phyloP scores from a whole-genome alignment of 2,797 vertebrate genomes.

The Acanthopagrus latus region DNA sequence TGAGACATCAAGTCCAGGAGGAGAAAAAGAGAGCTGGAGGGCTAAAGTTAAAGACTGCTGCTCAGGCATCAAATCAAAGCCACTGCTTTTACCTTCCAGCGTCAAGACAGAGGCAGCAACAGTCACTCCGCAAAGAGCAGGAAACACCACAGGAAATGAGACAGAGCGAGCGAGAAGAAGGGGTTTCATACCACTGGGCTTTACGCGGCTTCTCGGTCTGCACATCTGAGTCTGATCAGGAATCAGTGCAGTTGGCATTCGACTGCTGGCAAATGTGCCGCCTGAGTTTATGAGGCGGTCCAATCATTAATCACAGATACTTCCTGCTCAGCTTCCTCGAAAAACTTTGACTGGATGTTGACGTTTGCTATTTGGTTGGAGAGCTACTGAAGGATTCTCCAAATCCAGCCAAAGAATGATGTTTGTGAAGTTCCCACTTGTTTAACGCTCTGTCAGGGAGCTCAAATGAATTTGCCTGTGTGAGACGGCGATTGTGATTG shows the following conservation, averaged over 20 bases:
- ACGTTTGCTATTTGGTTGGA: slow-evolving; percentile 30
- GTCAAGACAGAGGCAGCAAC: slow-evolving; percentile 45
- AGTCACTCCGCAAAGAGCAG: slow-evolving; percentile 57
- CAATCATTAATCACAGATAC: slow-evolving; percentile 69
- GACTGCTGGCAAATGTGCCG: slow-evolving; percentile 45
- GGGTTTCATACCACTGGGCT: slow-evolving; percentile 37
- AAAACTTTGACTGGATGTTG: slow-evolving; percentile 39
- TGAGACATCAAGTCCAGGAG: slow-evolving; percentile 64
- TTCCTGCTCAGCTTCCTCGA: slow-evolving; percentile 62
- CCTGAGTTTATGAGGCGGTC: slow-evolving; percentile 50
- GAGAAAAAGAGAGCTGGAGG: slow-evolving; percentile 44
- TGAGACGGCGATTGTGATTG: slow-evolving; percentile 40
- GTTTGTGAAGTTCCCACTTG: slow-evolving; percentile 49
- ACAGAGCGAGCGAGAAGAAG: slow-evolving; percentile 35
- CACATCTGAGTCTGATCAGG: slow-evolving; percentile 75
- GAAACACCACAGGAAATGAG: slow-evolving; percentile 77
- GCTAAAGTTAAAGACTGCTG: slow-evolving; percentile 68
- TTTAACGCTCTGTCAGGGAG: slow-evolving; percentile 30
- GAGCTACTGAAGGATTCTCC: slow-evolving; percentile 39
- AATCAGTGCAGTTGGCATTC: slow-evolving; percentile 44
- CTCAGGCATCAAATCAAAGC: slow-evolving; percentile 75
- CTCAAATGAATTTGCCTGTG: slow-evolving; percentile 49
- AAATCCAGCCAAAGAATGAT: slow-evolving; percentile 27
- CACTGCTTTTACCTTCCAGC: slow-evolving; percentile 58
- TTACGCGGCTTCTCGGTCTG: slow-evolving; percentile 30